Evolutionary conservation across 2,113 vertebrate genomes (phyloP), one percentile per base, ranked within the genome.

Genomic region (Ornithorhynchus anatinus): DNA sequence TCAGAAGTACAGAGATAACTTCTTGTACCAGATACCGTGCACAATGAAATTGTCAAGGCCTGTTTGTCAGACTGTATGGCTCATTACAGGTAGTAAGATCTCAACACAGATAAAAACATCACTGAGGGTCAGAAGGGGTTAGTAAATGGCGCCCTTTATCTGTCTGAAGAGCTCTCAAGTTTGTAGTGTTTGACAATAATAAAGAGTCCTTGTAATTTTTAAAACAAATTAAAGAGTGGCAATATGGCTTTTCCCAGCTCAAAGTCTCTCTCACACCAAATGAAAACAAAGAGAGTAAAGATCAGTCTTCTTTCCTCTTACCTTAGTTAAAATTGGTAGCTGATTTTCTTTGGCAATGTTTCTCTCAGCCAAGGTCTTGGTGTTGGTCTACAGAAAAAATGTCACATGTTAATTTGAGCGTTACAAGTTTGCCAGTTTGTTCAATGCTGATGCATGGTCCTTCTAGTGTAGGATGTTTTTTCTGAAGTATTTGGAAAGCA

Each of bases 1-100:
- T 17, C 65, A 64, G 56, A 40, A 65, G 38, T 1, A 17, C 38
- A 1, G 23, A 48, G 56, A 8, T 53, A 7, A 22, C 38, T 11
- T 69, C 48, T 59, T 23, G 11, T 38, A 13, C 48, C 23, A 53
- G 53, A 48, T 54, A 63, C 44, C n/a, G 2, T 15, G 17, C 54
- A 16, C 66, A 36, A 0, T 60, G 59, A 75, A 44, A 60, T 44
- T 39, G 35, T 43, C 58, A 60, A 75, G 38, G 35, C 36, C 71
- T 27, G 16, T 83, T 77, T 80, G 74, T 79, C 69, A 69, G 45
- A 19, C 2, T 72, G 17, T 60, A 13, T 39, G 45, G 33, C 71
- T 77, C 29, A 6, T 77, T 66, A 27, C 8, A 13, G 5, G 14
- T 22, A 37, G 32, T 40, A 61, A 36, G 10, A 64, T 48, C 48